phyloP scores from a whole-genome alignment of 2,113 vertebrate species.

The Brevimyrus niger region DNA sequence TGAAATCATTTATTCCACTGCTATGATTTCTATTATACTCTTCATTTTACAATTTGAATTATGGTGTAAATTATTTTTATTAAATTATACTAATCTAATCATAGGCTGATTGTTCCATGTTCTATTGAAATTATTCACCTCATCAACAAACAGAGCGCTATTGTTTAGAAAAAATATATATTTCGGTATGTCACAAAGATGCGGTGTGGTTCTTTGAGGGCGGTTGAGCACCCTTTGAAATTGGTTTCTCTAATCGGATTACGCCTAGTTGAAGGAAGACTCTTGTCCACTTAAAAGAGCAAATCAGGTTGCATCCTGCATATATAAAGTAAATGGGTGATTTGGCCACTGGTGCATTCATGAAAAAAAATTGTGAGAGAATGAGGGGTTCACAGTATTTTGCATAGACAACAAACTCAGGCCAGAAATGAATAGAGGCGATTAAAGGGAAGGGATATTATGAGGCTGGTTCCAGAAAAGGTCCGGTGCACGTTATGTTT shows the following conservation, averaged over 20 bases:
- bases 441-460: neutral
- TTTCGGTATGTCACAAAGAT: neutral
- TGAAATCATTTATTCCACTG: neutral
- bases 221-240: neutral
- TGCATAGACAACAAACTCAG: neutral
- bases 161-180: neutral
- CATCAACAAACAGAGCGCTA: neutral
- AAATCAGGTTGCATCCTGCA: neutral
- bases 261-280: neutral
- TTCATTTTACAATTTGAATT: neutral
- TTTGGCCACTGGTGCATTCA: neutral
- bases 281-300: neutral
- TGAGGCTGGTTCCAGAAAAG: neutral
- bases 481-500: neutral
- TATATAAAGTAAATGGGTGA: neutral
- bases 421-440: neutral
- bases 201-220: neutral
- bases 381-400: neutral
- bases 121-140: neutral
- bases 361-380: neutral
- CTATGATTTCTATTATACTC: neutral
- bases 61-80: neutral
- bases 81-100: slow-evolving; percentile 1
- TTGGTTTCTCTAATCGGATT: neutral
- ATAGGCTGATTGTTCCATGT: neutral